These are phyloP conservation scores for Xanthia togata DNA, from an alignment of 2,888 invertebrate species.

Conservation along the genomic window DNA sequence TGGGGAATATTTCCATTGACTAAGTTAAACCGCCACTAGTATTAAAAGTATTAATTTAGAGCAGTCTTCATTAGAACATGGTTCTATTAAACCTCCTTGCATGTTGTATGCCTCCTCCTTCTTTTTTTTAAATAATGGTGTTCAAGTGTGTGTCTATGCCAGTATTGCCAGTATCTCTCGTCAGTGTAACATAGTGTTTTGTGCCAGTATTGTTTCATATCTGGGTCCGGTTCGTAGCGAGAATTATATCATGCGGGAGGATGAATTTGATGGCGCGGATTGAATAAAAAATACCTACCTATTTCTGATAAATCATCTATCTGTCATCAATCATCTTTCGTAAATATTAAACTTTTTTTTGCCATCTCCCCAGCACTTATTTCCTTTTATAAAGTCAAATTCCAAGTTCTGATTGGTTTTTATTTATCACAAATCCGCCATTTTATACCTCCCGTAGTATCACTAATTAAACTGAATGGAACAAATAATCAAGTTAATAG, in stretches of 20 bases:
- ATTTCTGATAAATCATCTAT: too few species aligned
- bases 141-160: constrained; percentile 5
- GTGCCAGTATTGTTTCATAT: constrained; percentile 33
- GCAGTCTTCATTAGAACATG: constrained; percentile 25
- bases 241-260: constrained; percentile 12
- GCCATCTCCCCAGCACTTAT: neutral
- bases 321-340: too few species aligned
- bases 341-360: too few species aligned
- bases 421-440: constrained; percentile 15
- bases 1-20: constrained; percentile 66
- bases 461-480: constrained; percentile 46
- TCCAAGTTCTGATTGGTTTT: neutral
- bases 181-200: neutral
- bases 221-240: constrained; percentile 5
- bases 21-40: constrained; percentile 22
- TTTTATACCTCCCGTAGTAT: constrained; percentile 47
- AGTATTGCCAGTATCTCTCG: constrained; percentile 16
- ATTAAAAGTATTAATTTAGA: constrained; percentile 26
- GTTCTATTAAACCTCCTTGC: constrained; percentile 15
- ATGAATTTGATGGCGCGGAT: neutral
- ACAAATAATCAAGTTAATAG: constrained; percentile 42
- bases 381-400: neutral
- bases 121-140: neutral
- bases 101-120: neutral
- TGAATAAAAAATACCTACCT: neutral